Evolutionary conservation across 2,113 vertebrate genomes (phyloP), one percentile per base, ranked within the genome.

Genomic region (Tyto alba): DNA sequence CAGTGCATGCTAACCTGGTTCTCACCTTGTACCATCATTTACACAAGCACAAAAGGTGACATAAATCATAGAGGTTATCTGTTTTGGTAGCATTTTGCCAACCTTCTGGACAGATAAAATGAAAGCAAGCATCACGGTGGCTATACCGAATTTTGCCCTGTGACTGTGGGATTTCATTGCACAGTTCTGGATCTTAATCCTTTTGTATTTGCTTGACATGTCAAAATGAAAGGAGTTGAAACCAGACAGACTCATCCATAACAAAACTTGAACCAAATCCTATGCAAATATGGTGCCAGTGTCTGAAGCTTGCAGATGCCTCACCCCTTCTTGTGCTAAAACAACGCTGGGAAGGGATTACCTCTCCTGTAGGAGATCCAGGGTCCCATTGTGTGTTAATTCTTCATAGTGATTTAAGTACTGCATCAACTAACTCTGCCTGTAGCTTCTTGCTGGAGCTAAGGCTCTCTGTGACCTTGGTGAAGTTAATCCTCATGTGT

Each of bases 391-490:
- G 45, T 47, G 52, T 64, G 78, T 13, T 60, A 64, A 63, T 68
- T 92, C 66, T 64, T 85, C 41, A 53, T 76, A 36, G 30, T 77
- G 72, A 53, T 71, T 64, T 55, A 30, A n/a, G 47, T 62, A 36
- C 48, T 3, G 2, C 6, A 10, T 55, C 38, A 36, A 25, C 40
- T 79, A 68, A 23, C 4, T 13, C 59, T 73, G 36, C 2, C 3
- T 15, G 43, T 60, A 62, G 67, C 10, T 56, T 45, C 7, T 2
- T 82, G 62, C 68, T 87, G 77, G 52, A 67, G 68, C 47, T 40
- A 2, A 84, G 84, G 36, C 47, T 85, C 32, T 78, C 45, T 57
- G 57, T 93, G 94, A 89, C 94, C 91, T 96, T 94, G 90, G 13
- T 29, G 76, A 90, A 68, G 62, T 75, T 68, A 87, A 94, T 86